Base-by-base conservation (phyloP, 2,113 vertebrate species). In the Entomyzon cyanotis region DNA sequence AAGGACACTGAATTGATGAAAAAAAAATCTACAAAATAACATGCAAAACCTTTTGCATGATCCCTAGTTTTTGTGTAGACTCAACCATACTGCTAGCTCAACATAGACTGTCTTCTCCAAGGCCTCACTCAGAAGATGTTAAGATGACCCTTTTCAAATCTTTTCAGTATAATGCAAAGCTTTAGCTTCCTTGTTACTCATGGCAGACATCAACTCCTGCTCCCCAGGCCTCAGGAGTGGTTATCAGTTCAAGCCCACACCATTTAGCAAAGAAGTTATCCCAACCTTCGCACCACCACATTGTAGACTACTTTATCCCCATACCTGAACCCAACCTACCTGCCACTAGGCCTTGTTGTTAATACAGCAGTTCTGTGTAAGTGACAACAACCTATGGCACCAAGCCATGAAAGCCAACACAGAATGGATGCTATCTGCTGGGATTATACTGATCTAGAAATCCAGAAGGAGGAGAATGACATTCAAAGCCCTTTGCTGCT, bases 321-420 rank as follows among this genome's bases (percentile, higher is more conserved):
- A 17, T n/a, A 64, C 17, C 44, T 59, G 30, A 80, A 67, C 10
- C 16, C 0, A 0, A 73, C 6, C 15, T 25, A 71, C 0, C 5
- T 12, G 5, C 10, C 12, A 16, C 28, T 23, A 68, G 17, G 33
- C 24, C 35, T 84, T 76, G 50, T 6, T 56, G 44, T 55, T 63
- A 59, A 76, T 50, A 55, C 23, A 68, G 7, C 13, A 55, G 27
- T 28, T 23, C 27, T 33, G 17, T 5, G 3, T n/a, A 50, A 55
- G 27, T 25, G n/a, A 23, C 12, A 76, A 58, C 59, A 65, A 14
- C 21, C 49, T 23, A 8, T 1, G 3, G 30, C 71, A 76, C 12
- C 12, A 55, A 60, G 31, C 12, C 44, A 71, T 67, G 59, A 93
- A 88, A 91, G 27, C 23, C 59, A 80, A 63, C 27, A 68, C 7